Percentiles rank a stretch among this genome's conserved stretches.
Conservation (phyloP, 64 coral and sea anemone species). For the Anthopleura sola region DNA sequence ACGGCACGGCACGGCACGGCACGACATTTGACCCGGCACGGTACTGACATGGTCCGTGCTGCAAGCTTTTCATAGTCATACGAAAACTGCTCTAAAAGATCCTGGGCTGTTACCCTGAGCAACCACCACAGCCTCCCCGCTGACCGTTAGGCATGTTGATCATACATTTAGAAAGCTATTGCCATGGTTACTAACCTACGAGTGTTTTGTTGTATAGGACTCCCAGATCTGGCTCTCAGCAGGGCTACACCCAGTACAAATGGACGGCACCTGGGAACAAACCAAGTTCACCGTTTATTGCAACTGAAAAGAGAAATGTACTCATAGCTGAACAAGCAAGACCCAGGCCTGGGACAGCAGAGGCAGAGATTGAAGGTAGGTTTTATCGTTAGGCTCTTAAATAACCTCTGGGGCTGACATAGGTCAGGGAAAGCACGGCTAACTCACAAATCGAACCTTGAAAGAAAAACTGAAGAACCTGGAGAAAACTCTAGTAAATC, state of each 20-base stretch:
- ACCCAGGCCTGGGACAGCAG: slow-evolving; percentile 84
- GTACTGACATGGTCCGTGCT: too few relatives aligned
- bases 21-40: too few relatives aligned
- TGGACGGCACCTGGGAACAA: slow-evolving; percentile 83
- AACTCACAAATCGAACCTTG: neutral
- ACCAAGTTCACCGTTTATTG: slow-evolving; percentile 93
- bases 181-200: neutral
- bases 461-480: neutral
- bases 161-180: neutral
- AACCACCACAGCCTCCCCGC: too few relatives aligned
- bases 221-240: slow-evolving; percentile 49
- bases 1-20: too few relatives aligned
- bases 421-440: too few relatives aligned
- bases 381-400: neutral
- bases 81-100: too few relatives aligned
- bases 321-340: slow-evolving; percentile 54
- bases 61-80: too few relatives aligned
- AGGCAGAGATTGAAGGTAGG: slow-evolving; percentile 97
- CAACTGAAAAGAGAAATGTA: slow-evolving; percentile 69
- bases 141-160: too few relatives aligned
- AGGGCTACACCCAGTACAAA: slow-evolving; percentile 70
- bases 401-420: neutral
- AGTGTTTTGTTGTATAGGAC: slow-evolving; percentile 31
- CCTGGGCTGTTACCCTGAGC: too few relatives aligned
- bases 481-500: too few relatives aligned